A percentile compares a stretch with the other conserved stretches of the same genome.
These are phyloP conservation scores for Chloromyia formosa DNA, from an alignment of 2,888 invertebrate genomes.

Conservation along the genomic window DNA sequence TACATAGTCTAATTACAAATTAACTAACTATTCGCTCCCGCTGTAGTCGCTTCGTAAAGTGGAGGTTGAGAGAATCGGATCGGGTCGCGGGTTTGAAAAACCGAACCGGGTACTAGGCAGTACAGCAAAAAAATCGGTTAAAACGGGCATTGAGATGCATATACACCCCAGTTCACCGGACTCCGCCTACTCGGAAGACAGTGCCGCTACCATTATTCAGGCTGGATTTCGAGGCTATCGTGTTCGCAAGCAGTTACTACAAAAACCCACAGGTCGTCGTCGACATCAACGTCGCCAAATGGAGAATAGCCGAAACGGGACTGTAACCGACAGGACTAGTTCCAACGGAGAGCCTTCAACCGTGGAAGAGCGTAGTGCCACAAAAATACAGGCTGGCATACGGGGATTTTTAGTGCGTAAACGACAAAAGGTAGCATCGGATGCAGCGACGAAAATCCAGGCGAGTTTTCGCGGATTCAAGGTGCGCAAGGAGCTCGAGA, in stretches of 20 bases:
- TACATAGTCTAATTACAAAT: background rate
- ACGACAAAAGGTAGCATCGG: slow-evolving; percentile 60
- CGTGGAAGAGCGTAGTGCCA: slow-evolving; percentile 60
- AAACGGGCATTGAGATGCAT: slow-evolving; percentile 59
- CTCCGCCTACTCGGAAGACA: slow-evolving; percentile 60
- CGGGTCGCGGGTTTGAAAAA: slow-evolving; percentile 18
- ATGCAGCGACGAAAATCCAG: slow-evolving; percentile 64
- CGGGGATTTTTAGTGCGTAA: slow-evolving; percentile 62
- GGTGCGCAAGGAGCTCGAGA: slow-evolving; percentile 60
- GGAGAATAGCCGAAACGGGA: slow-evolving; percentile 42
- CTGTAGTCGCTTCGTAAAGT: slow-evolving; percentile 29
- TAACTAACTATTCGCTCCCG: background rate
- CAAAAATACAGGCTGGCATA: slow-evolving; percentile 62
- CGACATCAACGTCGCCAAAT: slow-evolving; percentile 51
- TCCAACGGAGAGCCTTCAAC: slow-evolving; percentile 50
- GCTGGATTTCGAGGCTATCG: slow-evolving; percentile 68
- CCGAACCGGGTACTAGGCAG: background rate
- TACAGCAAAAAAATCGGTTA: slow-evolving; percentile 30
- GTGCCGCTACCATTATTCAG: slow-evolving; percentile 68
- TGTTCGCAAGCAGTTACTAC: slow-evolving; percentile 64
- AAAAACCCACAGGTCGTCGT: slow-evolving; percentile 23
- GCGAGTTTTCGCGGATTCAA: slow-evolving; percentile 65
- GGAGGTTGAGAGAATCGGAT: slow-evolving; percentile 18
- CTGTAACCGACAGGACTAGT: background rate
- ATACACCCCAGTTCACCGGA: slow-evolving; percentile 64